Percentiles rank a stretch among this genome's conserved stretches.
These are phyloP conservation scores for Thereva nobilitata DNA, from an alignment of 2,888 invertebrate genomes.

Conservation along the genomic window DNA sequence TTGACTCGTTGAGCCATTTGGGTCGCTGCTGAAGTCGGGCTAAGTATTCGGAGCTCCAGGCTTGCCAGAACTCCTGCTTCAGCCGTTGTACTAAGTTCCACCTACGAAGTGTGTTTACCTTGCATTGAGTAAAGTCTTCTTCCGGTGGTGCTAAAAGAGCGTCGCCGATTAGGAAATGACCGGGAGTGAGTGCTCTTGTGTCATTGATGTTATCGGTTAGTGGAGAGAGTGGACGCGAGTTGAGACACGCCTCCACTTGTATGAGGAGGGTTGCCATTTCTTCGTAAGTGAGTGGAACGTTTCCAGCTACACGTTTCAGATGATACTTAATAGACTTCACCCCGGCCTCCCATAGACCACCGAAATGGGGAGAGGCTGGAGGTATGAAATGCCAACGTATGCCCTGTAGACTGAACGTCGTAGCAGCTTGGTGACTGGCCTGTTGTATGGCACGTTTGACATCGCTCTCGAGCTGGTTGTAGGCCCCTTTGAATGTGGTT, in stretches of 20 bases:
- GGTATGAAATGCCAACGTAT: slow-evolving; percentile 40
- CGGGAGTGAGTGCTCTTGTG: slow-evolving; percentile 6
- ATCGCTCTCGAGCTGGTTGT: no score
- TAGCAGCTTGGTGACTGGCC: no score
- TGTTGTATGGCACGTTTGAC: no score
- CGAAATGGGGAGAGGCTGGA: slow-evolving; percentile 47
- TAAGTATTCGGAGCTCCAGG: not conserved
- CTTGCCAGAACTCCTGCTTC: slow-evolving; percentile 12
- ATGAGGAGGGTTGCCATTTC: slow-evolving; percentile 21
- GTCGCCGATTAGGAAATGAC: slow-evolving; percentile 26
- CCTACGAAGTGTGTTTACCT: not conserved
- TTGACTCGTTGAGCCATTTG: not conserved
- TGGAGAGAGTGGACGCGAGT: slow-evolving; percentile 12
- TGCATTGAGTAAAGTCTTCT: not conserved
- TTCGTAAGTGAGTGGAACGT: slow-evolving; percentile 17
- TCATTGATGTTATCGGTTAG: slow-evolving; percentile 5
- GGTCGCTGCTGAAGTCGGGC: not conserved
- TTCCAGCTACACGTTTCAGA: not conserved
- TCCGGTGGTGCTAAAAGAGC: not conserved
- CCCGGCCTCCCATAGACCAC: slow-evolving; percentile 39
- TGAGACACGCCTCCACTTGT: slow-evolving; percentile 17
- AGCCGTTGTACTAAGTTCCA: slow-evolving; percentile 7
- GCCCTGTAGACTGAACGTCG: not conserved
- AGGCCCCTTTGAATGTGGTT: no score
- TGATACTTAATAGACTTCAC: slow-evolving; percentile 8